A percentile compares a stretch with the other conserved stretches of the same genome.
phyloP scores from a whole-genome alignment of 2,888 invertebrate species.

The Drosophila seclusa region DNA sequence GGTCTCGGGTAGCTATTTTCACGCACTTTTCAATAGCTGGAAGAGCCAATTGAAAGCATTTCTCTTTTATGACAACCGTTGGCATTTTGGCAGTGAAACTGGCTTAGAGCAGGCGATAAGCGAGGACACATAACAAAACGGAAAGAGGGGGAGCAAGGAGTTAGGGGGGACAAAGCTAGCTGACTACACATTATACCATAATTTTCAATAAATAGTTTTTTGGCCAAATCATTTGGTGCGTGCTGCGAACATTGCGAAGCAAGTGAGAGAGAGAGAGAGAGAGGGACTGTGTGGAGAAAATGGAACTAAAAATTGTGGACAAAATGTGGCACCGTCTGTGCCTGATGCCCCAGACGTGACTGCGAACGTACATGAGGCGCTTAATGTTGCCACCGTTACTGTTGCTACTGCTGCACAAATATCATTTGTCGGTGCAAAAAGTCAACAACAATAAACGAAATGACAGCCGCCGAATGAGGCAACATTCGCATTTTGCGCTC shows the following conservation, averaged over 20 bases:
- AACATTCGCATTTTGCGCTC: constrained; percentile 17
- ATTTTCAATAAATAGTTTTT: constrained; percentile 78
- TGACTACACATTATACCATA: constrained; percentile 67
- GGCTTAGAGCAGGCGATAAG: constrained; percentile 35
- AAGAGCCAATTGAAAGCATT: constrained; percentile 40
- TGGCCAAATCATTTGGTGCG: constrained; percentile 68
- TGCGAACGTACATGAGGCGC: constrained; percentile 52
- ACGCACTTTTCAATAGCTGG: constrained; percentile 34
- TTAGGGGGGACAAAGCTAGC: background rate
- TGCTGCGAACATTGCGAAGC: constrained; percentile 45
- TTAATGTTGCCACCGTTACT: constrained; percentile 21
- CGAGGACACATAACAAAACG: constrained; percentile 10
- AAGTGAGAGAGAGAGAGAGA: background rate
- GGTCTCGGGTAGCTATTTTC: constrained; percentile 22
- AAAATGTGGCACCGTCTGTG: constrained; percentile 68
- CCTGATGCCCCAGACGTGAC: constrained; percentile 74
- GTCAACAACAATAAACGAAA: constrained; percentile 70
- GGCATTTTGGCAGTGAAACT: constrained; percentile 35
- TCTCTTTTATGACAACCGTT: constrained; percentile 45
- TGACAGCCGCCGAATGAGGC: constrained; percentile 44
- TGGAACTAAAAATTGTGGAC: constrained; percentile 10
- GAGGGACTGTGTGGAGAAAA: background rate
- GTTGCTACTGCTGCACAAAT: constrained; percentile 35
- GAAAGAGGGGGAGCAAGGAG: background rate
- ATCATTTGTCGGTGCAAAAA: constrained; percentile 42